A percentile compares a stretch with the other conserved stretches of the same genome.
Evolutionary conservation across 2,797 vertebrate species (phyloP).

Genomic region (Tinamus major): DNA sequence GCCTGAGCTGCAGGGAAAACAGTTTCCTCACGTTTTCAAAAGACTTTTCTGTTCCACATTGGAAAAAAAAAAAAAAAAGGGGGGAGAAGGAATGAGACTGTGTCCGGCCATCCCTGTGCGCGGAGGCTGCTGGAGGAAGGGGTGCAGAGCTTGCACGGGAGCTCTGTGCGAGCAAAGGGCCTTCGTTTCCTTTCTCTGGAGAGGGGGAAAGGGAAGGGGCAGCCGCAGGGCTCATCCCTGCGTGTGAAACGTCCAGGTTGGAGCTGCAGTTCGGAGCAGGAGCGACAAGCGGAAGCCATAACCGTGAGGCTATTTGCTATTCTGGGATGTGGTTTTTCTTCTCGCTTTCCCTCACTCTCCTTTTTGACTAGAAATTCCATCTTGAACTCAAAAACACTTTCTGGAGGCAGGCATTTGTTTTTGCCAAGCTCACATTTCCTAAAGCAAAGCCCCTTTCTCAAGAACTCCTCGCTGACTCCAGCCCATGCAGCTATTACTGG

Average conservation of each 20-base stretch:
- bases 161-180: background rate
- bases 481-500: background rate
- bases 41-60: background rate
- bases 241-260: background rate
- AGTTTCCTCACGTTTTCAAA: background rate
- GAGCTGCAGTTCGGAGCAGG: background rate
- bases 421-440: background rate
- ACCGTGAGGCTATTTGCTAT: background rate
- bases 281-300: background rate
- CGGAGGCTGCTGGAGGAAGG: background rate
- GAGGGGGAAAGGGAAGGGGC: background rate
- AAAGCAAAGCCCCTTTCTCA: background rate
- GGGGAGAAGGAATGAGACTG: fast-evolving
- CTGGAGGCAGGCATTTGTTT: background rate
- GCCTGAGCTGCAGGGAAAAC: fast-evolving
- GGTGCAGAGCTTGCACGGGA: background rate
- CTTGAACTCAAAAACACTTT: background rate
- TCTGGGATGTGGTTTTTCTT: conserved; percentile 19
- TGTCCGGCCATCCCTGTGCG: too few species aligned
- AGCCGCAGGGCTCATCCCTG: fast-evolving
- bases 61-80: background rate
- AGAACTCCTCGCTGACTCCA: background rate
- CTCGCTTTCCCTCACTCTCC: background rate
- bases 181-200: background rate
- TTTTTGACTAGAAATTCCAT: conserved; percentile 5